Base-by-base conservation (phyloP, 1,140 invertebrate species). In the Hylaeus volcanicus region DNA sequence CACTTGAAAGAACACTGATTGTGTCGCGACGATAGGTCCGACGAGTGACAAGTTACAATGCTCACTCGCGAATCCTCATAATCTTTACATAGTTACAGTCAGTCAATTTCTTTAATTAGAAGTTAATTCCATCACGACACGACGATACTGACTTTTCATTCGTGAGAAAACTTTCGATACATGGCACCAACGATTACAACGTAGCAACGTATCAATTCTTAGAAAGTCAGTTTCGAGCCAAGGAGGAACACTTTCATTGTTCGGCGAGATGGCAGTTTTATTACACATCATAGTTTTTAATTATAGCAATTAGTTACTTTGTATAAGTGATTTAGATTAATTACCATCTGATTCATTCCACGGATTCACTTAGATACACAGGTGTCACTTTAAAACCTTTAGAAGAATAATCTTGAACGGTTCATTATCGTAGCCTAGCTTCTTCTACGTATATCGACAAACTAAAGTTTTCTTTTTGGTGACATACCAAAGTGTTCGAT, bases 1-100 rank as follows among this genome's bases (percentile, higher is more conserved):
- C 53, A 82, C 76, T 79, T 39, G 60, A 61, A 51, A 74, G 70
- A 79, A 85, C 68, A 84, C 68, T 76, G 58, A 64, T 55, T 3
- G 65, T 11, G 45, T 68, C 15, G n/a, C 15, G n/a, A n/a, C 48
- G 15, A 12, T 4, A 51, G n/a, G n/a, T 37, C 58, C 58, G 5
- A 26, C n/a, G 26, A 60, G n/a, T 26, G 39, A 14, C 53, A 15
- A 48, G 26, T 66, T 61, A 45, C 45, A 53, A 37, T 58, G n/a
- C 37, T 43, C 37, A 6, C 73, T 41, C 8, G 26, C 5, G 14
- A 12, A 58, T 56, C 58, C 69, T 61, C 15, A 43, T 37, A 68
- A 45, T 37, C 2, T 26, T 26, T n/a, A 48, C 43, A 15, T 51
- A 51, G 9, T 51, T 68, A 68, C n/a, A 12, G 45, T 68, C 45